Evolutionary conservation across 2,113 vertebrate species (phyloP).

Genomic region (Stegastes partitus): DNA sequence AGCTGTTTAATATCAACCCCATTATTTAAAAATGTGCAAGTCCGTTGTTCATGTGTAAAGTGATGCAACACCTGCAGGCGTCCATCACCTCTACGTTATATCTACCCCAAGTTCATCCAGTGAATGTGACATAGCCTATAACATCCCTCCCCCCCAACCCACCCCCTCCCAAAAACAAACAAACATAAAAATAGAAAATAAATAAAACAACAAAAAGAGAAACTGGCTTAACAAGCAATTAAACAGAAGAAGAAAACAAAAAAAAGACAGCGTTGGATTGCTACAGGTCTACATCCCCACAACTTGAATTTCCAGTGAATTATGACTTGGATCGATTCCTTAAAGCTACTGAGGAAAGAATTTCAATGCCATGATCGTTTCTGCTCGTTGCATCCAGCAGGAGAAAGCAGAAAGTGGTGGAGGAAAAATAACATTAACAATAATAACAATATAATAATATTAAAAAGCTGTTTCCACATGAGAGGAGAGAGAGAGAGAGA

Average conservation of each 20-base stretch:
- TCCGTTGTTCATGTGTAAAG: slow-evolving; percentile 93
- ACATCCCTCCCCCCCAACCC: slow-evolving; percentile 67
- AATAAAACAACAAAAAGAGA: slow-evolving; percentile 53
- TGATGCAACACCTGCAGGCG: slow-evolving; percentile 97
- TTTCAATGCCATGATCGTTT: slow-evolving; percentile 80
- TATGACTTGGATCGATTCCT: slow-evolving; percentile 87
- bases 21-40: slow-evolving; percentile 95
- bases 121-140: slow-evolving; percentile 88
- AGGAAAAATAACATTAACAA: too few species aligned
- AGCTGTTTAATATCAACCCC: slow-evolving; percentile 95
- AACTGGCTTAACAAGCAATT: slow-evolving; percentile 48
- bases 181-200: slow-evolving; percentile 66
- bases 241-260: slow-evolving; percentile 77
- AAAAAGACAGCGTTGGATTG: slow-evolving; percentile 75
- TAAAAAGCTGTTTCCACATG: slow-evolving; percentile 87
- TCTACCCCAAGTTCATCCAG: slow-evolving; percentile 95
- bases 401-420: slow-evolving; percentile 54
- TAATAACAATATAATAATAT: too few species aligned
- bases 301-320: slow-evolving; percentile 85
- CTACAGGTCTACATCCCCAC: slow-evolving; percentile 89
- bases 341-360: slow-evolving; percentile 93
- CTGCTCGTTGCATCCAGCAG: slow-evolving; percentile 85
- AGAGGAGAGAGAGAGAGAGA: slow-evolving; percentile 79
- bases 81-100: slow-evolving; percentile 92
- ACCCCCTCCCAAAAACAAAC: slow-evolving; percentile 23